Percentiles rank a stretch among this genome's conserved stretches.
Evolutionary conservation across 2,888 invertebrate genomes (phyloP).

Genomic region (Nasonia oneida): DNA sequence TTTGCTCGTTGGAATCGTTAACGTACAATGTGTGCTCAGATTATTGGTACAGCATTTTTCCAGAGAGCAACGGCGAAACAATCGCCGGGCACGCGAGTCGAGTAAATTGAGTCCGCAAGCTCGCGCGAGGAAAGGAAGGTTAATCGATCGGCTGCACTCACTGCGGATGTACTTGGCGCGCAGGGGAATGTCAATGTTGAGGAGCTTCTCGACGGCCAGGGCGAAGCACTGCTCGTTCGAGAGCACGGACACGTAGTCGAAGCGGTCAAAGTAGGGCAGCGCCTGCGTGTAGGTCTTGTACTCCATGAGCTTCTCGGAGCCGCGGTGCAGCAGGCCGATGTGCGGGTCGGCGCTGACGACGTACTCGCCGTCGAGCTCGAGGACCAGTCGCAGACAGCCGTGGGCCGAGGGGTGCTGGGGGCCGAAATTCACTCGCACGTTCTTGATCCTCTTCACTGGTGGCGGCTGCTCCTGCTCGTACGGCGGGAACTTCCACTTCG

Average conservation of each 20-base stretch:
- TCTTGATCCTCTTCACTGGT: constrained; percentile 90
- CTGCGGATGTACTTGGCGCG: constrained; percentile 98
- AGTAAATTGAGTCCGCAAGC: neutral
- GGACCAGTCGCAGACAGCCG: constrained; percentile 91
- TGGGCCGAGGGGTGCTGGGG: constrained; percentile 98
- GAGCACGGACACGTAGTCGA: constrained; percentile 99
- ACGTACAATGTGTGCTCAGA: constrained; percentile 1
- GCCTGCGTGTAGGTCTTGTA: constrained; percentile 99
- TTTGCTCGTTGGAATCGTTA: neutral
- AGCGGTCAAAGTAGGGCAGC: constrained; percentile 97
- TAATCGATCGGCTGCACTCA: constrained; percentile 78
- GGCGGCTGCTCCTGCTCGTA: constrained; percentile 75
- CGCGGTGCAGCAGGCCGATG: constrained; percentile 97
- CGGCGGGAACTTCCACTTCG: constrained; percentile 66
- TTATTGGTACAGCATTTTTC: no score
- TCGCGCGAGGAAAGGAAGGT: neutral
- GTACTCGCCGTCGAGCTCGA: constrained; percentile 93
- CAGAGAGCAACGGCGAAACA: neutral
- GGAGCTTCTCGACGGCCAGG: constrained; percentile 95
- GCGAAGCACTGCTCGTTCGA: constrained; percentile 98
- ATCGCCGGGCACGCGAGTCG: no score
- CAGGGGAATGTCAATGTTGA: constrained; percentile 96
- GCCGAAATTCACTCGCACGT: constrained; percentile 93
- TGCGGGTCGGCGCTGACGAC: constrained; percentile 97
- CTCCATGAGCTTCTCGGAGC: constrained; percentile 98